These are phyloP conservation scores for Semibalanus balanoides DNA, from an alignment of 1,140 invertebrate species.

Conservation along the genomic window DNA sequence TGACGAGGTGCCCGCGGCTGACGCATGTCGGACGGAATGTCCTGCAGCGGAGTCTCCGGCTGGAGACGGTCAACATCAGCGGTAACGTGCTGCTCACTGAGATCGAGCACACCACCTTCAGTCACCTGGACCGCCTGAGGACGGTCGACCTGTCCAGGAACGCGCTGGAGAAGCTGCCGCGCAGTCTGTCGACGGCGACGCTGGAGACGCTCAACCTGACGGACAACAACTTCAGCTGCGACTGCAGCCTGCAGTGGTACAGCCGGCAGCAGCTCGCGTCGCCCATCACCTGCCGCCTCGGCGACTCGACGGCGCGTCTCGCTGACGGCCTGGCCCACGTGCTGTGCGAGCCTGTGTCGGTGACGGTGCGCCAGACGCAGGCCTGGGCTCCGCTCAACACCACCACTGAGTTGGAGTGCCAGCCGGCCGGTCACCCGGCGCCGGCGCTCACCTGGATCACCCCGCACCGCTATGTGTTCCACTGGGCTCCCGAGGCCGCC, in stretches of 20 bases:
- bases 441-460: constrained; percentile 77
- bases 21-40: background rate
- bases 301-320: constrained; percentile 13
- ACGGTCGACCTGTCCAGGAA: constrained; percentile 16
- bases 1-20: background rate
- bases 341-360: background rate
- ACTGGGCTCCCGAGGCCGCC: constrained; percentile 53
- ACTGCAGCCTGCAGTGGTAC: constrained; percentile 11
- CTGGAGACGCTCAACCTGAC: constrained; percentile 7
- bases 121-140: constrained; percentile 6
- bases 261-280: background rate
- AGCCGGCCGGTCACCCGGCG: constrained; percentile 53
- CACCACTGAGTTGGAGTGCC: constrained; percentile 58
- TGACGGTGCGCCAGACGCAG: background rate
- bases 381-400: constrained; percentile 3
- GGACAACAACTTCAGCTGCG: constrained; percentile 6
- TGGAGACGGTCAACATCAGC: background rate
- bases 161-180: constrained; percentile 13
- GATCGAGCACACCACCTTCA: background rate
- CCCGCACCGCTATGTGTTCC: constrained; percentile 44
- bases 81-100: background rate
- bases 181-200: constrained; percentile 7
- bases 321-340: constrained; percentile 9
- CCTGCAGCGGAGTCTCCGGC: background rate
- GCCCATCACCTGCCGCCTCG: constrained; percentile 23